These are phyloP conservation scores for Hemistola chrysoprasaria DNA, from an alignment of 2,888 invertebrate genomes.

Conservation along the genomic window DNA sequence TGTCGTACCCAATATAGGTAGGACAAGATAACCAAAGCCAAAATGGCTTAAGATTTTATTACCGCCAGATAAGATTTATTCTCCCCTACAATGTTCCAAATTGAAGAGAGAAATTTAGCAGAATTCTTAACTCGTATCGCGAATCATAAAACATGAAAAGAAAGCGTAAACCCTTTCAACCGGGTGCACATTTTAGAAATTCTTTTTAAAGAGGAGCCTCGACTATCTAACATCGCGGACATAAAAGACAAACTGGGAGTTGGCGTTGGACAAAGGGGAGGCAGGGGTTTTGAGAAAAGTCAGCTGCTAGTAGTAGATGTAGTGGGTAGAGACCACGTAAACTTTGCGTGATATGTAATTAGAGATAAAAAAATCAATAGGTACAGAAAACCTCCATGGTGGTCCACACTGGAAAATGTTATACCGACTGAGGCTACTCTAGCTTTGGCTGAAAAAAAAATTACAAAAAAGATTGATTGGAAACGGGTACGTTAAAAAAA, in stretches of 20 bases:
- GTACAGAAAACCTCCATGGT: too few species aligned
- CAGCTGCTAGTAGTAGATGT: constrained; percentile 2
- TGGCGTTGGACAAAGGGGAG: constrained; percentile 20
- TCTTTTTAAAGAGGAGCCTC: constrained; percentile 26
- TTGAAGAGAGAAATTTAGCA: constrained; percentile 21
- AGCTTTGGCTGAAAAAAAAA: too few species aligned
- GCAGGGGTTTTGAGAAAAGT: constrained; percentile 6
- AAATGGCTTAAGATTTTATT: constrained; percentile 18
- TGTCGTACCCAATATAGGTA: neutral
- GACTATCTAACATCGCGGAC: constrained; percentile 27
- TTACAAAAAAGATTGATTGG: too few species aligned
- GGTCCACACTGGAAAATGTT: too few species aligned
- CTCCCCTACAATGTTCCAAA: constrained; percentile 9
- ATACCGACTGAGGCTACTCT: too few species aligned
- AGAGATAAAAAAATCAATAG: too few species aligned
- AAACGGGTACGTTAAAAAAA: too few species aligned
- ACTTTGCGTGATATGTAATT: too few species aligned
- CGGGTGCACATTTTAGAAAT: constrained; percentile 32
- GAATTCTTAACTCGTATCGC: constrained; percentile 29
- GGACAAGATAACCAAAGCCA: constrained; percentile 3
- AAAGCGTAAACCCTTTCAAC: constrained; percentile 31
- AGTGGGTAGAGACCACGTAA: constrained; percentile 5
- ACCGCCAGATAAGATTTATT: constrained; percentile 18
- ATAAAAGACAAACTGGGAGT: constrained; percentile 26
- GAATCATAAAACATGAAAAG: constrained; percentile 32